Evolutionary conservation across 2,797 vertebrate species (phyloP), one percentile per base, ranked within the genome.

Genomic region (Lates japonicus): DNA sequence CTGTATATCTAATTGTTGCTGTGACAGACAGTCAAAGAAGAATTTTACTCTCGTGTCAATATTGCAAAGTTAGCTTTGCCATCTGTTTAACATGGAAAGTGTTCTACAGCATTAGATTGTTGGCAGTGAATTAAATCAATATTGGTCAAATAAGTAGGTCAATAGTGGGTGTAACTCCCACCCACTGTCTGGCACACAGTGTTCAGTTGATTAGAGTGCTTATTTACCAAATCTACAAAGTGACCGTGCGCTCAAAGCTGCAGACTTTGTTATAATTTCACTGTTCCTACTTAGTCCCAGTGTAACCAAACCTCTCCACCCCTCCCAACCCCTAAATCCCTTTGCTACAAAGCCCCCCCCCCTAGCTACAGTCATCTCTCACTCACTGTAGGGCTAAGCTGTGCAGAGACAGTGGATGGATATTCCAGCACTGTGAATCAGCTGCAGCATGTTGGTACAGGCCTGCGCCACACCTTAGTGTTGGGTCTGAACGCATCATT

Each of bases 381-480:
- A 7, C 63, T 81, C 60, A 69, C 62, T 57, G 14, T n/a, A 69
- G 64, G 63, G 14, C 70, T 73, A 9, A 69, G 66, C 69, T 59
- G 17, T 52, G 76, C 51, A 55, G 78, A 86, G 62, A 87, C 74
- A 58, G 61, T 58, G 72, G 76, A 86, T 54, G 81, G 79, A 80
- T 90, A 77, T 93, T 88, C 75, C 80, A 46, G 81, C 68, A 1
- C 72, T 79, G 76, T 89, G 87, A 89, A 83, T 91, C 83, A 87
- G 80, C 82, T 31, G 46, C 87, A 62, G 88, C 94, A 10, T 94
- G 94, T 93, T 78, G 76, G 62, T 57, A 85, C 94, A 92, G 77
- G 93, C 87, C 88, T 64, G 42, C 20, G 83, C 90, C 89, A 88
- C 93, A 79, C 94, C 92, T 90, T 83, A 61, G 69, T 76, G 67